Base-by-base conservation (phyloP, 2,888 invertebrate genomes). In the Julus scanicus region DNA sequence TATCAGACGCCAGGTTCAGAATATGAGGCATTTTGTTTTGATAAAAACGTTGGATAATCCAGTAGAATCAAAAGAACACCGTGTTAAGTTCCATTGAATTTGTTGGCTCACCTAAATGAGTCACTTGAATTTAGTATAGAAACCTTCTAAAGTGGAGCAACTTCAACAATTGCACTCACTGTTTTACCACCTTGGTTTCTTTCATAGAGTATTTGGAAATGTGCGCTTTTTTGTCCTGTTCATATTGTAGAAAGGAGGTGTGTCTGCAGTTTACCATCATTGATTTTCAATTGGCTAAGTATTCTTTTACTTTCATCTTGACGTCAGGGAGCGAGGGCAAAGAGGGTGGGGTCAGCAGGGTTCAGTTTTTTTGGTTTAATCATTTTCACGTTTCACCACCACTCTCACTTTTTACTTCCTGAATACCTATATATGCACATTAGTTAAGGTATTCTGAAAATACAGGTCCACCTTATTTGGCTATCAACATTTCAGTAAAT, bases 321-420 rank as follows among this genome's bases (percentile, higher is more conserved):
- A 71, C 71, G 71, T 71, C 71, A 71, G 71, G n/a, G 63, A 29
- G 71, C 11, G 71, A 71, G 71, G 71, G 71, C 71, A 71, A 71
- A n/a, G 29, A 29, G 71, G 71, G 71, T 71, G 71, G 71, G 71
- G 71, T 71, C 71, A 71, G 71, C 71, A 71, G 71, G 71, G 71
- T 71, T 71, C 71, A 71, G 71, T 71, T 71, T 71, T 71, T 71
- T 71, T 71, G 71, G 71, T 71, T 71, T 71, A 71, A 71, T 71
- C 71, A 71, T 71, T 71, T 71, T 71, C 71, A 71, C 71, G 71
- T 29, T 71, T 71, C 71, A 71, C 71, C 71, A 71, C 71, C 71
- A 71, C 29, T 71, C 29, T 71, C 71, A 71, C n/a, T 71, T 71
- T 71, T 71, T 71, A 71, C 71, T 71, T 71, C 71, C 71, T 71